These are phyloP conservation scores for Drosophila paracracens DNA, from an alignment of 2,888 invertebrate species.

Conservation along the genomic window DNA sequence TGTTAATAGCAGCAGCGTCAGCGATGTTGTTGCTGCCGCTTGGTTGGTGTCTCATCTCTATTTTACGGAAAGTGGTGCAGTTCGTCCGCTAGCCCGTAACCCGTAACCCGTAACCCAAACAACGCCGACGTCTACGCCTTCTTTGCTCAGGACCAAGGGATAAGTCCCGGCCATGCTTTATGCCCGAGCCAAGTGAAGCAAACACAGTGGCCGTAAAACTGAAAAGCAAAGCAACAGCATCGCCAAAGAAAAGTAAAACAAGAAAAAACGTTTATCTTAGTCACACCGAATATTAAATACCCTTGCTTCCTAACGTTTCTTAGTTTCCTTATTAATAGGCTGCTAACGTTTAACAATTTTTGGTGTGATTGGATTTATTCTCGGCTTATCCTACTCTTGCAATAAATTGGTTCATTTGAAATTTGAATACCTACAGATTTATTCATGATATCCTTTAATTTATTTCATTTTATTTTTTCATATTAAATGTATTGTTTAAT, in stretches of 20 bases:
- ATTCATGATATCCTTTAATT: background rate
- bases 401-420: background rate
- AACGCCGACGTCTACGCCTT: constrained; percentile 9
- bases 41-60: constrained; percentile 38
- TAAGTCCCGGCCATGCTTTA: constrained; percentile 44
- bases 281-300: background rate
- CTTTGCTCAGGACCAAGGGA: constrained; percentile 16
- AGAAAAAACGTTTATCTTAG: background rate
- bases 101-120: constrained; percentile 20
- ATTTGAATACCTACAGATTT: background rate
- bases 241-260: constrained; percentile 15
- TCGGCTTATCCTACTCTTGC: no score
- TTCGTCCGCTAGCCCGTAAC: constrained; percentile 27
- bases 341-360: background rate
- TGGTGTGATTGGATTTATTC: no score
- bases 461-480: background rate
- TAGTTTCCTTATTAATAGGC: rapidly evolving
- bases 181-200: constrained; percentile 54
- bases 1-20: constrained; percentile 72
- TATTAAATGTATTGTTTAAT: background rate
- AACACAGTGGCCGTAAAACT: constrained; percentile 61
- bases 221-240: constrained; percentile 40
- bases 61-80: constrained; percentile 51
- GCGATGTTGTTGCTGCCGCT: constrained; percentile 28
- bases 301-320: background rate